Conservation (phyloP, 2,113 vertebrate genomes). For the Bujurquina vittata region DNA sequence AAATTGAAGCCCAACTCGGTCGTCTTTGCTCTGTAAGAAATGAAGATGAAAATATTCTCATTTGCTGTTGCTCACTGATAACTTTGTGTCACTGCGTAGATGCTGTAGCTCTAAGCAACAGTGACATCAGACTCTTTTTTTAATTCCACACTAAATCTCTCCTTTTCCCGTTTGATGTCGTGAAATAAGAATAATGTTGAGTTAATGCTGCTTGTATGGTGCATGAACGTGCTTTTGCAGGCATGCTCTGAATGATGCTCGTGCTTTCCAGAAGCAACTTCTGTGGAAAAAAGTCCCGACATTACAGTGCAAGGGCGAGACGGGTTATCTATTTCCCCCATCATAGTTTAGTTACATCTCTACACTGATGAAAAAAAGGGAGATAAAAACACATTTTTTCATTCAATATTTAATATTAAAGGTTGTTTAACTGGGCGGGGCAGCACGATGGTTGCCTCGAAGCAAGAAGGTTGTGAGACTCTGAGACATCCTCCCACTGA, state of each 20-base stretch:
- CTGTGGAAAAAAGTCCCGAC: not conserved
- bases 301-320: not conserved
- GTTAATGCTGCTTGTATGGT: not conserved
- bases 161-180: not conserved
- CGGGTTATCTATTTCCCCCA: not conserved
- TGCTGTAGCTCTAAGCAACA: not conserved
- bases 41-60: not conserved
- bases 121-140: not conserved
- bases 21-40: not conserved
- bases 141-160: not conserved
- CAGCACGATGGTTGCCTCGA: too few species aligned
- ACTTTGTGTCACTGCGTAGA: not conserved
- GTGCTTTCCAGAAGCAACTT: not conserved
- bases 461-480: too few species aligned
- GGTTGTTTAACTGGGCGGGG: too few species aligned
- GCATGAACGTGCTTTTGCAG: not conserved
- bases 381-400: too few species aligned
- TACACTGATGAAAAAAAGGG: not conserved
- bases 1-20: not conserved
- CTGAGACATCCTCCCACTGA: too few species aligned
- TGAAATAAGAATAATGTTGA: not conserved
- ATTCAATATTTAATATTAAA: too few species aligned
- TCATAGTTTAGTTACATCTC: not conserved
- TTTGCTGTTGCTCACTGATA: not conserved
- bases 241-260: not conserved